Evolutionary conservation across 2,888 invertebrate species (phyloP).

Genomic region (Apotomis betuletana): DNA sequence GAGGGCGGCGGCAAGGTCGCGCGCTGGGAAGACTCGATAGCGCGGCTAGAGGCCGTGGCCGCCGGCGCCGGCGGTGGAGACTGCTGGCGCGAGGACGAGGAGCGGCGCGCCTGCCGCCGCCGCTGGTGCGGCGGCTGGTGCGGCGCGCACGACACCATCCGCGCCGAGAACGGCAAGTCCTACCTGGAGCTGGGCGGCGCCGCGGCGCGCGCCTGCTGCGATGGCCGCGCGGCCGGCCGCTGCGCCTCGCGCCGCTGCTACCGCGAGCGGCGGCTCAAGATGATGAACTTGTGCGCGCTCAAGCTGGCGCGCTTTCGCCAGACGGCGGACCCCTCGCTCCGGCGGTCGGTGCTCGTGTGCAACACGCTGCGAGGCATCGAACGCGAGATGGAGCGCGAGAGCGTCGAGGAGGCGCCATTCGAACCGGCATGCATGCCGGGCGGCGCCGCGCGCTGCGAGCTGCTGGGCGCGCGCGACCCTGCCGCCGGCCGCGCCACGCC

Average conservation of each 20-base stretch:
- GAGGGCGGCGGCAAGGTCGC: constrained; percentile 81
- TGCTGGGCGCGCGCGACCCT: constrained; percentile 76
- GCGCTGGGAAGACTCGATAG: constrained; percentile 81
- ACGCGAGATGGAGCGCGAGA: constrained; percentile 92
- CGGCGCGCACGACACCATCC: constrained; percentile 90
- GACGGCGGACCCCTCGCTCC: constrained; percentile 93
- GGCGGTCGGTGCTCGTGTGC: constrained; percentile 96
- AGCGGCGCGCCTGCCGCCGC: constrained; percentile 81
- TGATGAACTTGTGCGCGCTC: constrained; percentile 95
- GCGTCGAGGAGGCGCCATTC: constrained; percentile 81
- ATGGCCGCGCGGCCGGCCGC: constrained; percentile 88
- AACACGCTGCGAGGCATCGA: constrained; percentile 95
- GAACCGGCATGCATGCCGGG: constrained; percentile 75
- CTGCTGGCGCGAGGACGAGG: constrained; percentile 83
- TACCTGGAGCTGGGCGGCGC: constrained; percentile 93
- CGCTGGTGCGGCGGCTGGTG: constrained; percentile 83
- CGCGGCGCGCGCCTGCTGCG: constrained; percentile 90
- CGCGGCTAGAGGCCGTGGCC: constrained; percentile 81
- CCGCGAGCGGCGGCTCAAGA: constrained; percentile 92
- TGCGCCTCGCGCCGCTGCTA: constrained; percentile 92
- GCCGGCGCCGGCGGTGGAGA: constrained; percentile 86
- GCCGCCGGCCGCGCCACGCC: constrained; percentile 87
- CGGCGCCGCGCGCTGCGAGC: constrained; percentile 85
- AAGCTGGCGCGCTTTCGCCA: constrained; percentile 94
- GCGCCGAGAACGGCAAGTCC: constrained; percentile 95